Conservation (phyloP, 2,113 vertebrate genomes). For the Ictalurus furcatus region DNA sequence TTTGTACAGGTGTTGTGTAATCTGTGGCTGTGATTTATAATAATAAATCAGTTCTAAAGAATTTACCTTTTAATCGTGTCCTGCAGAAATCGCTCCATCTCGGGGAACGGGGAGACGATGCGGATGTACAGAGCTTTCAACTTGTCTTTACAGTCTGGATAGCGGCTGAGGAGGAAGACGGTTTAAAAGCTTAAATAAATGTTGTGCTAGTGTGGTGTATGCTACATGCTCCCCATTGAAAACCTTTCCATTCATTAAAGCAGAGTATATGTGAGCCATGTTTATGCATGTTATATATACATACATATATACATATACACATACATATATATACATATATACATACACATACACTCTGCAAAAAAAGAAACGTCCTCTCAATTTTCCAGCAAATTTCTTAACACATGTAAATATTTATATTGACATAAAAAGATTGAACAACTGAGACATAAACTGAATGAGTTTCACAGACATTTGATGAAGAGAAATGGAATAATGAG, state of each 20-base stretch:
- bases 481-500: no score
- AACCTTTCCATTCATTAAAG: background rate
- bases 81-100: constrained; percentile 95
- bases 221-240: background rate
- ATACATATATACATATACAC: no score
- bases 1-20: background rate
- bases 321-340: no score
- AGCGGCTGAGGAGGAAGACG: constrained; percentile 67
- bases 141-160: constrained; percentile 73
- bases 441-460: no score
- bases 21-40: background rate
- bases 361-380: no score
- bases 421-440: no score
- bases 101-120: constrained; percentile 83
- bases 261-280: background rate
- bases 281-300: background rate
- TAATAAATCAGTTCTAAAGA: background rate
- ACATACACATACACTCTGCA: no score
- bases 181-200: background rate
- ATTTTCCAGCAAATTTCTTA: no score
- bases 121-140: constrained; percentile 89
- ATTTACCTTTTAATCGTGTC: constrained; percentile 85
- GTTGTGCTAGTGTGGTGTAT: background rate
- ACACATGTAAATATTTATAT: no score
- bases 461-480: no score